These are phyloP conservation scores for Eustalomyia histrio DNA, from an alignment of 2,888 invertebrate genomes.

Conservation along the genomic window DNA sequence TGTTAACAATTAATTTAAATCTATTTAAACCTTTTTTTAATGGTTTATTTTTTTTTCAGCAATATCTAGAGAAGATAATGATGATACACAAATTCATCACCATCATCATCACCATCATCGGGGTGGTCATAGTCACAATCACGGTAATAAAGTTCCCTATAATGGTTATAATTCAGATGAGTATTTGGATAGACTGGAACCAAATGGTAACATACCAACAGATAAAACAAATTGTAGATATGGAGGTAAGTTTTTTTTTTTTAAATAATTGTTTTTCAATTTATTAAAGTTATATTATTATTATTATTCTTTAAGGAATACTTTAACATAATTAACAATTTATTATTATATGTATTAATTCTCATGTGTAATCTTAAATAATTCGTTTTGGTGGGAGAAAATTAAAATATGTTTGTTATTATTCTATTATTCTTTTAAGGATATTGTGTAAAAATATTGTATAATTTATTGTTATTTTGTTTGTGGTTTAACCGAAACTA, in stretches of 20 bases:
- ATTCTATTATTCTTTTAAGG: neutral
- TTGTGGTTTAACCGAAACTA: slow-evolving; percentile 52
- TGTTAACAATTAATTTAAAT: neutral
- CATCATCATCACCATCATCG: slow-evolving; percentile 83
- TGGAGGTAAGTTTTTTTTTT: slow-evolving; percentile 80
- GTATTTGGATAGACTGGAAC: slow-evolving; percentile 95
- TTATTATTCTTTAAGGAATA: too few species aligned
- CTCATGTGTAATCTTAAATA: slow-evolving; percentile 62
- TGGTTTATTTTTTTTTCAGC: slow-evolving; percentile 83
- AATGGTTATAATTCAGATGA: slow-evolving; percentile 95
- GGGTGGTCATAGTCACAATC: slow-evolving; percentile 80
- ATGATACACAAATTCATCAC: slow-evolving; percentile 82
- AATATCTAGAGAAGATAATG: slow-evolving; percentile 94
- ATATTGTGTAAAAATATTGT: neutral
- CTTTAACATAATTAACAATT: slow-evolving; percentile 15
- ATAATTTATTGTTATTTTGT: slow-evolving; percentile 23
- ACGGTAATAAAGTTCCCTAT: slow-evolving; percentile 89
- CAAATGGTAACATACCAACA: slow-evolving; percentile 94
- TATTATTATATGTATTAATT: slow-evolving; percentile 41
- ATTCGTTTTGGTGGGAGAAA: slow-evolving; percentile 37
- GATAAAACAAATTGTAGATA: slow-evolving; percentile 89
- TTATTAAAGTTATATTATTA: too few species aligned
- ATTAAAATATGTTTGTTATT: neutral
- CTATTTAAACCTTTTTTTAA: slow-evolving; percentile 41
- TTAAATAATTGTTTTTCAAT: too few species aligned